A percentile compares a stretch with the other conserved stretches of the same genome.
Conservation (phyloP, 1,140 invertebrate genomes). For the Paralvinella palmiformis region DNA sequence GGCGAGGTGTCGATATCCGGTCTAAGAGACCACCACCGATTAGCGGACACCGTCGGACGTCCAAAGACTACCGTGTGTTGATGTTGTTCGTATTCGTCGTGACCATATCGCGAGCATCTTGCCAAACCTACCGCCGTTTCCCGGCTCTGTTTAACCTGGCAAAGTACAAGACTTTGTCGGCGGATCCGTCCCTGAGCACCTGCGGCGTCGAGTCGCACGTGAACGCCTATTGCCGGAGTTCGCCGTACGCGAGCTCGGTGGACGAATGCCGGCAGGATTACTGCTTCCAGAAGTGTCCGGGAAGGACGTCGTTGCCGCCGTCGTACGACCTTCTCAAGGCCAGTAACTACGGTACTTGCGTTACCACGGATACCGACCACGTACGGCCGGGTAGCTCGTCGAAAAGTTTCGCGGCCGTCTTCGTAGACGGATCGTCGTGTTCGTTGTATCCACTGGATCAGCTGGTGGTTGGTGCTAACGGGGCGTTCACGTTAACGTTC, state of each 20-base stretch:
- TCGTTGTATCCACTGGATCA: constrained; percentile 26
- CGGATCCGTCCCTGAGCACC: constrained; percentile 35
- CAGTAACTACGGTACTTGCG: constrained; percentile 29
- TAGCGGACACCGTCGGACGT: not conserved
- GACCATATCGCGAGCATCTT: not conserved
- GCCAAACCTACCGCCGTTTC: constrained; percentile 24
- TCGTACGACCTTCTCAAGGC: constrained; percentile 22
- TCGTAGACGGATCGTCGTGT: constrained; percentile 27
- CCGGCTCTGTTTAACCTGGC: constrained; percentile 39
- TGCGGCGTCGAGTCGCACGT: constrained; percentile 35
- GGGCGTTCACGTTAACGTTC: constrained; percentile 34
- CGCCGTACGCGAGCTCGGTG: constrained; percentile 27
- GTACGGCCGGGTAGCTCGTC: constrained; percentile 25
- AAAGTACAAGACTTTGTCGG: constrained; percentile 25
- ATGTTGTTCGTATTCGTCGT: not conserved
- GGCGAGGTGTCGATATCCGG: not conserved
- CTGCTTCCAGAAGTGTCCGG: constrained; percentile 40
- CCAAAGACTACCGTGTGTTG: not conserved
- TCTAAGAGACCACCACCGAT: not conserved
- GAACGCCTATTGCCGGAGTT: constrained; percentile 40
- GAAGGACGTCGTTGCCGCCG: constrained; percentile 22
- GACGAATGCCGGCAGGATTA: constrained; percentile 31
- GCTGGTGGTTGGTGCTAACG: constrained; percentile 27
- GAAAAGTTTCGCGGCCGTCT: constrained; percentile 26
- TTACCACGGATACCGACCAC: constrained; percentile 37